These are phyloP conservation scores for silkworm (Bombyx mori) DNA, from an alignment of 1,140 invertebrate species.

Conservation along the genomic window DNA sequence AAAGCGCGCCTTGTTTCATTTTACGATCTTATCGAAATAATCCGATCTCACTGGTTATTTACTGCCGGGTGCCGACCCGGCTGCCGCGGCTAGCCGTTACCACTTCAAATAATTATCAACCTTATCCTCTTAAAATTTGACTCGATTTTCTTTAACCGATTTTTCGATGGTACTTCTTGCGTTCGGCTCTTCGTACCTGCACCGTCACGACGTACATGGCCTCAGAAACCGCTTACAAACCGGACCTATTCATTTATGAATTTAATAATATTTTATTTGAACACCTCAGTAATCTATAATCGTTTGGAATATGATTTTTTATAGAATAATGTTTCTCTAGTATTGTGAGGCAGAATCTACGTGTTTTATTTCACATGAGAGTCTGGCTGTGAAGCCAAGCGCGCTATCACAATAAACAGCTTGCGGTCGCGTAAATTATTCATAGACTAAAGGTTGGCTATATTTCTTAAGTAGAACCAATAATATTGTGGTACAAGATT, in stretches of 20 bases:
- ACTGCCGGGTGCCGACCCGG: slow-evolving; percentile 52
- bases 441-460: slow-evolving; percentile 36
- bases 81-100: slow-evolving; percentile 25
- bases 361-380: slow-evolving; percentile 63
- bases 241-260: no score
- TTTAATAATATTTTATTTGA: no score
- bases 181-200: slow-evolving; percentile 18
- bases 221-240: no score
- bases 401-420: slow-evolving; percentile 59
- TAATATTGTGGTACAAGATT: no score
- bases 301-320: slow-evolving; percentile 20
- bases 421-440: slow-evolving; percentile 48
- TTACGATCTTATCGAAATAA: slow-evolving; percentile 71
- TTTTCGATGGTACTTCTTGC: slow-evolving; percentile 29
- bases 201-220: no score
- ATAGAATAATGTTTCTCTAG: slow-evolving; percentile 34
- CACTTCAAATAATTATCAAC: slow-evolving; percentile 35
- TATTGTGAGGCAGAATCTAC: slow-evolving; percentile 62
- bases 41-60: slow-evolving; percentile 68
- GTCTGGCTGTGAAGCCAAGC: slow-evolving; percentile 42
- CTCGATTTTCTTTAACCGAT: slow-evolving; percentile 35
- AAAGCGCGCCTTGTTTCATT: slow-evolving; percentile 62
- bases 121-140: slow-evolving; percentile 32
- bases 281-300: neutral
- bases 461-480: slow-evolving; percentile 12